A percentile compares a stretch with the other conserved stretches of the same genome.
phyloP scores from a whole-genome alignment of 2,113 vertebrate species.

The Saguinus imperator region DNA sequence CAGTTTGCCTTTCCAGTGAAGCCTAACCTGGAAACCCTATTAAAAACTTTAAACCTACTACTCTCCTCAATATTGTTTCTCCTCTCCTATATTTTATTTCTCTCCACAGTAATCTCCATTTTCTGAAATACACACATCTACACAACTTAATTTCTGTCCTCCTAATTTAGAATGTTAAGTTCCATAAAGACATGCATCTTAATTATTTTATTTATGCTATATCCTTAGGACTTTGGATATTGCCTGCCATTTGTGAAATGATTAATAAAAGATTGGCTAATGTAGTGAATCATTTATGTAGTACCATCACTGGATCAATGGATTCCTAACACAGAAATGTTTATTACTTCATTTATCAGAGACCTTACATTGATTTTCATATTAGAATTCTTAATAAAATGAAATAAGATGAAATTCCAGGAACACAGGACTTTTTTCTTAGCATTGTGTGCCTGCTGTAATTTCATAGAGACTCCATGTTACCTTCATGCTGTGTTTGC shows the following conservation, averaged over 20 bases:
- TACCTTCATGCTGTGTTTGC: constrained; percentile 26
- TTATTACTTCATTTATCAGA: background rate
- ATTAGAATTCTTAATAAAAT: constrained; percentile 57
- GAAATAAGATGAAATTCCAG: background rate
- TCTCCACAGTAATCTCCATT: background rate
- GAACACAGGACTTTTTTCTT: background rate
- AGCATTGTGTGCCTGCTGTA: constrained; percentile 25
- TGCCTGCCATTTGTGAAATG: background rate
- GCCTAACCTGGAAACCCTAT: background rate
- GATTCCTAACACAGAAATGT: background rate
- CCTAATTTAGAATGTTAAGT: background rate
- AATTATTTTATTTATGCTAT: background rate
- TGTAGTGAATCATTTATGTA: background rate
- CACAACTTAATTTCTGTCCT: background rate
- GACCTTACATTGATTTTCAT: constrained; percentile 11
- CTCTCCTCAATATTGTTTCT: background rate
- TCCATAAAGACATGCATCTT: background rate
- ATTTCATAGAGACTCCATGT: background rate
- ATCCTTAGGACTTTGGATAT: background rate
- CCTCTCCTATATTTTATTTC: background rate
- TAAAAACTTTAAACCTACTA: background rate
- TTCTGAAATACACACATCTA: background rate
- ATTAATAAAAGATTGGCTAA: background rate
- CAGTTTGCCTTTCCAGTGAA: background rate
- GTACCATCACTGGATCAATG: background rate